These are phyloP conservation scores for Hirundo rustica DNA, from an alignment of 2,797 vertebrate genomes.

Conservation along the genomic window DNA sequence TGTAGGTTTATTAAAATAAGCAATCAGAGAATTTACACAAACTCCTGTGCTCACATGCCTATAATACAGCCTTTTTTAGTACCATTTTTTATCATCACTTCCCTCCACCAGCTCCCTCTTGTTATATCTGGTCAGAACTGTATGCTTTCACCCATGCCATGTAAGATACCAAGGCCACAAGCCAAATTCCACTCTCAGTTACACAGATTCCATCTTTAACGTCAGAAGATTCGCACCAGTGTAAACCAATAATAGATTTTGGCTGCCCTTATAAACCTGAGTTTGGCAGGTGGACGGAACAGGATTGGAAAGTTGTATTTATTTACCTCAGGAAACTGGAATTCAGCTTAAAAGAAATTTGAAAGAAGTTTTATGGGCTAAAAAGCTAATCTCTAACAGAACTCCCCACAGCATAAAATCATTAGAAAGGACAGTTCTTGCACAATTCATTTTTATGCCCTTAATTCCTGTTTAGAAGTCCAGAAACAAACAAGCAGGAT, in stretches of 20 bases:
- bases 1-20: not conserved
- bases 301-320: not conserved
- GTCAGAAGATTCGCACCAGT: not conserved
- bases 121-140: not conserved
- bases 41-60: not conserved
- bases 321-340: conserved; percentile 32
- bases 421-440: not conserved
- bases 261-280: not conserved
- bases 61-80: not conserved
- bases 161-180: not conserved
- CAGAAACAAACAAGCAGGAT: not conserved
- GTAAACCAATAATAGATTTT: conserved; percentile 51
- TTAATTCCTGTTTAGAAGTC: not conserved
- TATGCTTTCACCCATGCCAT: not conserved
- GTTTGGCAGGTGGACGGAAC: not conserved
- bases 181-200: conserved; percentile 37
- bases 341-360: conserved; percentile 8
- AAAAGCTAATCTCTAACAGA: conserved; percentile 13
- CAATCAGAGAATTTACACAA: not conserved
- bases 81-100: not conserved
- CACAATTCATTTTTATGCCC: not conserved
- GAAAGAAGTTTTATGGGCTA: not conserved
- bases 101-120: not conserved
- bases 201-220: conserved; percentile 3
- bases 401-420: conserved; percentile 11